Conservation (phyloP, 2,797 vertebrate species). For the Lepilemur septentrionalis region DNA sequence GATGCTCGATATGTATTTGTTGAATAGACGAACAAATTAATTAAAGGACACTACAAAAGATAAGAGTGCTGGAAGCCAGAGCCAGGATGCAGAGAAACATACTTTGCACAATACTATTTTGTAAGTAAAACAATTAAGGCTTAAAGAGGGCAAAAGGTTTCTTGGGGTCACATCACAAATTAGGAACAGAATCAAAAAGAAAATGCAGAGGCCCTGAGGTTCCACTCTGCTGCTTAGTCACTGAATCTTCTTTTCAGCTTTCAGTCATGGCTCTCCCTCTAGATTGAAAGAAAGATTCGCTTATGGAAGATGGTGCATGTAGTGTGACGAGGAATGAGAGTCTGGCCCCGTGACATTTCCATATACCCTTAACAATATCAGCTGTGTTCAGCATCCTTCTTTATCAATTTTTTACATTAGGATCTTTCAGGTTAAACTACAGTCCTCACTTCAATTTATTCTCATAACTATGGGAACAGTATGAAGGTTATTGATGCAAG, state of each 20-base stretch:
- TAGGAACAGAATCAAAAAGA: constrained; percentile 70
- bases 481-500: constrained; percentile 50
- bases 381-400: constrained; percentile 10
- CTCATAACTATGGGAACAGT: background rate
- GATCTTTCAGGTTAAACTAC: constrained; percentile 54
- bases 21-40: constrained; percentile 68
- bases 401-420: constrained; percentile 39
- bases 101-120: constrained; percentile 65
- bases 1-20: constrained; percentile 36
- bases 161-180: constrained; percentile 76
- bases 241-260: constrained; percentile 71
- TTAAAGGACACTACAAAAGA: constrained; percentile 60
- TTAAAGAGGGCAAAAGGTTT: constrained; percentile 73
- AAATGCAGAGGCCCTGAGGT: constrained; percentile 62
- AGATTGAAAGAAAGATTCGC: constrained; percentile 57
- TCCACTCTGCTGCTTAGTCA: constrained; percentile 72
- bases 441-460: constrained; percentile 9
- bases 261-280: constrained; percentile 65
- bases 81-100: constrained; percentile 32
- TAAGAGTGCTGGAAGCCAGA: constrained; percentile 26
- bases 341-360: constrained; percentile 47
- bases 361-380: constrained; percentile 42
- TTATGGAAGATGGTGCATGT: constrained; percentile 54
- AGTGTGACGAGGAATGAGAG: constrained; percentile 59
- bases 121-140: constrained; percentile 75